A percentile compares a stretch with the other conserved stretches of the same genome.
These are phyloP conservation scores for Deilephila porcellus DNA, from an alignment of 2,888 invertebrate genomes.

Conservation along the genomic window DNA sequence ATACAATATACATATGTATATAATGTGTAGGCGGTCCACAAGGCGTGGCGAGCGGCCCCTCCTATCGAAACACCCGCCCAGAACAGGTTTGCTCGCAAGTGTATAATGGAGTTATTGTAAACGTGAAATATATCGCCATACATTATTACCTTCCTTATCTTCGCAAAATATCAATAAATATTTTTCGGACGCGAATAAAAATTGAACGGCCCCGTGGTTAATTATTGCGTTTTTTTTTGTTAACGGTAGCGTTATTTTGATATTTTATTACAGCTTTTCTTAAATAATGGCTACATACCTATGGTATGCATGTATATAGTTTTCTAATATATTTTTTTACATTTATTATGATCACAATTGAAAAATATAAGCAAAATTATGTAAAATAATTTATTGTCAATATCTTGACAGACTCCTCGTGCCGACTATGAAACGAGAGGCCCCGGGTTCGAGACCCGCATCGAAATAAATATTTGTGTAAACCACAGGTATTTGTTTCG, in stretches of 20 bases:
- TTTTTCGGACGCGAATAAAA: neutral
- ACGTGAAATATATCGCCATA: slow-evolving; percentile 22
- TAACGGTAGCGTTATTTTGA: neutral
- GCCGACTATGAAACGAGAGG: too few species aligned
- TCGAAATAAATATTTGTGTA: too few species aligned
- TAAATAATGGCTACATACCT: too few species aligned
- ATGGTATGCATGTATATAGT: too few species aligned
- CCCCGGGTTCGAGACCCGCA: too few species aligned
- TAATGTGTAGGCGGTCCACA: slow-evolving; percentile 50
- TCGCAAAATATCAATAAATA: neutral
- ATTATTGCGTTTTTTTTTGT: neutral
- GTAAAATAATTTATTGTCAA: too few species aligned
- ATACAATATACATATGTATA: slow-evolving; percentile 30
- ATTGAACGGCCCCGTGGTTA: neutral
- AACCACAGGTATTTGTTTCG: too few species aligned
- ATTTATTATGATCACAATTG: too few species aligned
- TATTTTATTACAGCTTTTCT: too few species aligned
- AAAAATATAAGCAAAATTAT: too few species aligned
- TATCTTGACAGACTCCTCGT: too few species aligned
- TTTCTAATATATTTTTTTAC: too few species aligned
- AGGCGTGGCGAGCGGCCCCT: slow-evolving; percentile 67
- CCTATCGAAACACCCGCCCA: slow-evolving; percentile 57
- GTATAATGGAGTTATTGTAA: slow-evolving; percentile 36
- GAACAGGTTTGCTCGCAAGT: slow-evolving; percentile 61
- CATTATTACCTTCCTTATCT: neutral